These are phyloP conservation scores for Dromococcyx pavoninus DNA, from an alignment of 2,797 vertebrate species.

Conservation along the genomic window DNA sequence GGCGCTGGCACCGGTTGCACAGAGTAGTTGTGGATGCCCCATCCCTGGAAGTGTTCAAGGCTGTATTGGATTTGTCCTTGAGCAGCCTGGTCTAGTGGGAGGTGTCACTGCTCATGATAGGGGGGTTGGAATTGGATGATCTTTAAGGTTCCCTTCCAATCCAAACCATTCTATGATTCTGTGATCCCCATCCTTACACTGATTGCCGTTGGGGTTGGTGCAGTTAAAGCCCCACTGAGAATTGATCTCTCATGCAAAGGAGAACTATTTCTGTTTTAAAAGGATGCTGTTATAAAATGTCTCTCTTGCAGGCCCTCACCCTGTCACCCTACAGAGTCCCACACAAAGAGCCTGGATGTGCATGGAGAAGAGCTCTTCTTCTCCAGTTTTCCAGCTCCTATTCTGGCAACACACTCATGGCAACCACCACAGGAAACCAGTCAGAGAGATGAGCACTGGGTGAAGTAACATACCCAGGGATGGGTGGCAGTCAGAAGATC, in stretches of 20 bases:
- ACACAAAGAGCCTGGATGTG: neutral
- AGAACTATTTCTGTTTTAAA: neutral
- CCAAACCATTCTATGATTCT: too few species aligned
- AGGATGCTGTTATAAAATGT: neutral
- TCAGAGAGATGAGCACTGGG: neutral
- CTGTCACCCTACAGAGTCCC: accelerated
- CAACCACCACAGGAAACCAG: neutral
- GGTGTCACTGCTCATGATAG: too few species aligned
- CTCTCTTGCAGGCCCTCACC: neutral
- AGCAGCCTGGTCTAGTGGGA: too few species aligned
- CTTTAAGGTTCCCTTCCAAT: too few species aligned
- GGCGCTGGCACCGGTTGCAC: too few species aligned
- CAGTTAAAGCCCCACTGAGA: neutral
- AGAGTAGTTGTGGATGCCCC: too few species aligned
- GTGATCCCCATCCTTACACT: neutral
- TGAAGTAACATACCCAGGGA: neutral
- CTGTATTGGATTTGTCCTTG: too few species aligned
- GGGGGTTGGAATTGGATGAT: too few species aligned
- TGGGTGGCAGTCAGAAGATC: neutral
- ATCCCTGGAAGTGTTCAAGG: too few species aligned
- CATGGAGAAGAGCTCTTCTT: neutral
- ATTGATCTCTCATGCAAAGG: neutral
- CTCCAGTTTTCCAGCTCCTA: neutral
- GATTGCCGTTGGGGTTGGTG: neutral
- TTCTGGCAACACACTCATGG: neutral